phyloP scores from a whole-genome alignment of 1,140 invertebrate species.

The Eriosoma lanigerum region DNA sequence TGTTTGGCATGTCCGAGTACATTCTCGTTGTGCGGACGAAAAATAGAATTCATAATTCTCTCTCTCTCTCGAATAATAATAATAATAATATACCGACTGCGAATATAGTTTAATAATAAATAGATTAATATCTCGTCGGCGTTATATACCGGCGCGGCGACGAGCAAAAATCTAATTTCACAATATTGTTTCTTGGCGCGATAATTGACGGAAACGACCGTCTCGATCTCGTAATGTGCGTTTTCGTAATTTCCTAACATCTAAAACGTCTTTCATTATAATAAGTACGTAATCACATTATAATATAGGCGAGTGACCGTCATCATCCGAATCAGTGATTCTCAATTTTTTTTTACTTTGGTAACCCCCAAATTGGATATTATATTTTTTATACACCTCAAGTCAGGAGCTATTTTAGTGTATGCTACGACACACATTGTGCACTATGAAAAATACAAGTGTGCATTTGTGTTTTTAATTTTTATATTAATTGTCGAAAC shows the following conservation, averaged over 20 bases:
- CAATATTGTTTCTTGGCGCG: background rate
- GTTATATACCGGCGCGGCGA: background rate
- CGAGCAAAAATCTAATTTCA: conserved; percentile 12
- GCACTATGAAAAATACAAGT: too few species aligned
- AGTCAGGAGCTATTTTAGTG: too few species aligned
- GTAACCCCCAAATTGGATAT: too few species aligned
- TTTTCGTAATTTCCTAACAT: background rate
- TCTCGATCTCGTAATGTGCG: too few species aligned
- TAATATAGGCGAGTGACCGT: background rate
- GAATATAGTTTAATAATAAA: background rate
- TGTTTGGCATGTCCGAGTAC: background rate
- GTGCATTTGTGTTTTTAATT: too few species aligned
- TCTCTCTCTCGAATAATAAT: background rate
- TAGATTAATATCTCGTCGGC: background rate
- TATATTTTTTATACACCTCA: too few species aligned
- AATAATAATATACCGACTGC: background rate
- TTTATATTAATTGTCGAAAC: too few species aligned
- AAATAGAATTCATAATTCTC: background rate
- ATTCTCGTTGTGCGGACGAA: background rate
- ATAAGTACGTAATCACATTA: background rate
- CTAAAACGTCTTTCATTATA: background rate
- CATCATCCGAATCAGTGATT: background rate
- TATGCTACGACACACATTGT: too few species aligned
- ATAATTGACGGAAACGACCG: background rate
- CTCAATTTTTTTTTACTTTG: too few species aligned